Percentiles rank a stretch among this genome's conserved stretches.
Conservation (phyloP, 2,113 vertebrate genomes). For the Scortum barcoo region DNA sequence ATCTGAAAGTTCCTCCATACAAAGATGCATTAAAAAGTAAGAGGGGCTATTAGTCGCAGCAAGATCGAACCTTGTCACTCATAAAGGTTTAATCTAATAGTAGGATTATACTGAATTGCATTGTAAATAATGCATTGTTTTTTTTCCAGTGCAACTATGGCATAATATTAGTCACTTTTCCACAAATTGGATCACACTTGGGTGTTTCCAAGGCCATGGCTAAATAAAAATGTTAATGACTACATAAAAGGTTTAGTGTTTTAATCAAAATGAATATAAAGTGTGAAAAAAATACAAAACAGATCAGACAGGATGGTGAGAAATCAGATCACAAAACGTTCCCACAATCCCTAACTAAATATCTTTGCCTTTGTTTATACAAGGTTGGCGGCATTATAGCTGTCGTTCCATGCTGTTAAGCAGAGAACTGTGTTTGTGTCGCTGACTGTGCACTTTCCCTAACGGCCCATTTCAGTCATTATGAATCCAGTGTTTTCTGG, state of each 20-base stretch:
- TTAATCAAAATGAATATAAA: not conserved
- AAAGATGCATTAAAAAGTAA: not conserved
- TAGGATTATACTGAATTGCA: slow-evolving; percentile 16
- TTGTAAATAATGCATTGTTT: slow-evolving; percentile 28
- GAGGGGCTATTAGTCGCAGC: not conserved
- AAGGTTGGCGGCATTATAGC: slow-evolving; percentile 30
- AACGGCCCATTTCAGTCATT: slow-evolving; percentile 35
- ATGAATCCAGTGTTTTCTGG: slow-evolving; percentile 16
- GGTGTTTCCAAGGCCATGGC: not conserved
- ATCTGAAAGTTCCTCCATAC: not conserved
- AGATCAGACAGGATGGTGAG: not conserved
- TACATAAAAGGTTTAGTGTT: slow-evolving; percentile 2
- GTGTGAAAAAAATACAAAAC: not conserved
- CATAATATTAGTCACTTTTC: slow-evolving; percentile 13
- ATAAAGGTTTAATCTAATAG: not conserved
- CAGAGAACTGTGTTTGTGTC: slow-evolving; percentile 37
- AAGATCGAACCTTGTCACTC: slow-evolving; percentile 11
- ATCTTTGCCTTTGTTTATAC: slow-evolving; percentile 22
- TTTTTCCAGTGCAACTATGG: not conserved
- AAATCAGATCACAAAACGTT: slow-evolving; percentile 14
- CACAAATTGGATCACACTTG: slow-evolving; percentile 13
- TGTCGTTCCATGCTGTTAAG: slow-evolving; percentile 24
- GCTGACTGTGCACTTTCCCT: slow-evolving; percentile 40
- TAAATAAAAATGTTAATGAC: slow-evolving; percentile 20
- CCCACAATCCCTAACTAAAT: not conserved